Conservation (phyloP, 2,113 vertebrate species). For the Thinocorus orbignyianus region DNA sequence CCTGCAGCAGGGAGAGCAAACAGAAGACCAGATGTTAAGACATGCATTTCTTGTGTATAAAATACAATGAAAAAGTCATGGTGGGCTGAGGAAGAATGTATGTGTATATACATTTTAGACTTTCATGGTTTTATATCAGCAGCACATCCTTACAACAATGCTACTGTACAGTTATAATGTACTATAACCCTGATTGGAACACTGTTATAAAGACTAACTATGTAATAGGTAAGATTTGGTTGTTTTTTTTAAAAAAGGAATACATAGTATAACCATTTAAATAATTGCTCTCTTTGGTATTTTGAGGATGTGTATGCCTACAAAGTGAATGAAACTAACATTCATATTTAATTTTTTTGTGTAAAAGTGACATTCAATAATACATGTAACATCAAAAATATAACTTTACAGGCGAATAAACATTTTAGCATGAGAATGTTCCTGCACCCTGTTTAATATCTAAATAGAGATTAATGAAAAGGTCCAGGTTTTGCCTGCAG, state of each 20-base stretch:
- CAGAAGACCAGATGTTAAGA: not conserved
- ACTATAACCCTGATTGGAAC: not conserved
- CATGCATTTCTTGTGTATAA: not conserved
- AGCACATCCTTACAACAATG: not conserved
- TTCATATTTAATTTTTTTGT: not conserved
- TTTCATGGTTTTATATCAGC: not conserved
- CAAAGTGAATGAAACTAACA: not conserved
- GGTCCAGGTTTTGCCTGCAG: not conserved
- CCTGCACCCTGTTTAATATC: not conserved
- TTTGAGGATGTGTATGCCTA: not conserved
- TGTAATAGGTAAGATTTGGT: not conserved
- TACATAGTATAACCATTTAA: not conserved
- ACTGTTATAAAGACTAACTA: not conserved
- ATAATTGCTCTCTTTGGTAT: not conserved
- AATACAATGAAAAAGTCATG: not conserved
- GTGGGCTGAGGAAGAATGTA: not conserved
- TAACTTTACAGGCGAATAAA: not conserved
- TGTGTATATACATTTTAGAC: not conserved
- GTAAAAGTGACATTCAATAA: not conserved
- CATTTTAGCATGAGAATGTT: not conserved
- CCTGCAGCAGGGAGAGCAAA: no score
- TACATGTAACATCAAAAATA: not conserved
- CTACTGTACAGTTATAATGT: not conserved
- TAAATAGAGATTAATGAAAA: not conserved
- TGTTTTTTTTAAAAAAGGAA: not conserved